Evolutionary conservation across 2,797 vertebrate species (phyloP).

Genomic region (Enoplosus armatus): DNA sequence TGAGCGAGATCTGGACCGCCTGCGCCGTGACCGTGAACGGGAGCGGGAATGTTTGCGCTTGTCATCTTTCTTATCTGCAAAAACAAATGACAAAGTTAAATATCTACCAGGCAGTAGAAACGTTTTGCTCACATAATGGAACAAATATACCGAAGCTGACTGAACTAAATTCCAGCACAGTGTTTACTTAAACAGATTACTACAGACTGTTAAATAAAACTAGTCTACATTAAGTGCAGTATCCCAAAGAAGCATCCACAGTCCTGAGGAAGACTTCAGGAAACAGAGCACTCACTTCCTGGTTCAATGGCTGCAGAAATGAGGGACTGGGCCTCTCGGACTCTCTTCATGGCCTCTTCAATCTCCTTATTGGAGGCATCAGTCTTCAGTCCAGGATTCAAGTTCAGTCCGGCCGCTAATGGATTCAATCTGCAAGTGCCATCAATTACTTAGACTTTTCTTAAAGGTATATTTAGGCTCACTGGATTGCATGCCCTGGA

Average conservation of each 20-base stretch:
- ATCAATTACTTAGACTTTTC: conserved; percentile 31
- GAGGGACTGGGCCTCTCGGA: conserved; percentile 96
- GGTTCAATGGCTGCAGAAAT: conserved; percentile 99
- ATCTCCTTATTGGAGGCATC: conserved; percentile 98
- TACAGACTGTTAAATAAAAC: background rate
- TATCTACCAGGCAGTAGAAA: background rate
- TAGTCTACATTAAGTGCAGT: background rate
- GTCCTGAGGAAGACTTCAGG: background rate
- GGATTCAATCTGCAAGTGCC: conserved; percentile 91
- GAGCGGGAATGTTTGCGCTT: conserved; percentile 97
- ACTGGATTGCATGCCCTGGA: background rate
- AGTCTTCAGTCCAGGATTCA: conserved; percentile 93
- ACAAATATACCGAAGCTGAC: background rate
- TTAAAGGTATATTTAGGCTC: background rate
- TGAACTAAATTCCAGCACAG: background rate
- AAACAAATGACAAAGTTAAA: background rate
- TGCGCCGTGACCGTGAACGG: conserved; percentile 92
- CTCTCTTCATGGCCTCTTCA: conserved; percentile 99
- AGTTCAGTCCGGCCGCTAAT: conserved; percentile 91
- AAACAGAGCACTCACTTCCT: conserved; percentile 85
- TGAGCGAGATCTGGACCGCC: conserved; percentile 94
- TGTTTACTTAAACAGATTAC: no score
- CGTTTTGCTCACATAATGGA: background rate
- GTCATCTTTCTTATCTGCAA: conserved; percentile 96
- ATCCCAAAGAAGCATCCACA: background rate